Base-by-base conservation (phyloP, 2,113 vertebrate species). In the Rhizomys pruinosus region DNA sequence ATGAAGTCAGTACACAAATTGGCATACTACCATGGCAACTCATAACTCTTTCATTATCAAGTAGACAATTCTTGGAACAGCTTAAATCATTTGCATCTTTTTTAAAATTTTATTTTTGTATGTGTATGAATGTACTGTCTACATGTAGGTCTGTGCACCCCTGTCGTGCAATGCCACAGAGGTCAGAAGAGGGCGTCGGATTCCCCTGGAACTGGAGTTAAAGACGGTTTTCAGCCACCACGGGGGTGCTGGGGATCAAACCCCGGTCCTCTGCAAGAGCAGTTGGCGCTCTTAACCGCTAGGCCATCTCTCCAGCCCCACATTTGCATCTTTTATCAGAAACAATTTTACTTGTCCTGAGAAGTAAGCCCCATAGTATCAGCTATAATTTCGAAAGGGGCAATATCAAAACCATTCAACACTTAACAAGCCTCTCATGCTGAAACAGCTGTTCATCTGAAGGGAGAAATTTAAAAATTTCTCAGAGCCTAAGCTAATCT, bases 371-470 rank as follows among this genome's bases (percentile, higher is more conserved):
- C 84, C 84, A 95, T 96, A 87, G 85, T 96, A 94, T 76, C 37
- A 12, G 87, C 57, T 87, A 80, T 81, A 92, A 86, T 68, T 95
- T 95, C 77, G 92, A 97, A 84, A 27, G 89, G 10, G 81, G 92
- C 61, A 95, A 32, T 66, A 89, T 90, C 92, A 90, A 94, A 97
- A 71, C 72, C 87, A 93, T 96, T 95, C 91, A 96, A 95, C 94
- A 94, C 96, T 97, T 97, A 97, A 97, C 85, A 95, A 95, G 95
- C 73, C 92, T 97, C 97, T 93, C 93, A 78, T 34, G 87, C 86
- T 93, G 79, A 97, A 98, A 97, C 96, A 98, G 97, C 96, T 97
- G 96, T 90, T 98, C 96, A 93, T 73, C 90, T 73, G 84, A 95
- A 93, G 64, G 77, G 81, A 96, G 97, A 97, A 89, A 37, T 93